Evolutionary conservation across 2,797 vertebrate genomes (phyloP).

Genomic region (Podarcis lilfordi): DNA sequence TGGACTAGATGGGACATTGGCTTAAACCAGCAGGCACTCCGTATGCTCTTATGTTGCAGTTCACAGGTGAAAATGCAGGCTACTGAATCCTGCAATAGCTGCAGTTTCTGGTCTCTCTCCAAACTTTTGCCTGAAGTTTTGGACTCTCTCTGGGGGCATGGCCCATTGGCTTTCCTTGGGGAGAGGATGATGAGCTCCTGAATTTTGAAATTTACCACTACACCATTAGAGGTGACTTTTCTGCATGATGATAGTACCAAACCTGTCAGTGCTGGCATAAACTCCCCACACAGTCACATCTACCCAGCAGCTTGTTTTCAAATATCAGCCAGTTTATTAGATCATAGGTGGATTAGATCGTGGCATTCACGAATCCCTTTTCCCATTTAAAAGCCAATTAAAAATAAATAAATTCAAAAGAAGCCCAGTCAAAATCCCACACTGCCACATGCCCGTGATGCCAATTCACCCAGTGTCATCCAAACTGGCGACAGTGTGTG

Average conservation of each 20-base stretch:
- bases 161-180: no score
- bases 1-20: no score
- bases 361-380: constrained; percentile 2
- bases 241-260: background rate
- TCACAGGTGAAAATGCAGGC: background rate
- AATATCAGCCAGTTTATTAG: constrained; percentile 6
- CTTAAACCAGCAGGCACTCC: no score
- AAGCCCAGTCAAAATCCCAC: background rate
- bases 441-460: accelerated
- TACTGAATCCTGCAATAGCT: no score
- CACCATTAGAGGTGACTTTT: background rate
- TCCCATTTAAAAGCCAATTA: background rate
- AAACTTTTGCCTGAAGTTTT: no score
- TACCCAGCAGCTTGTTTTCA: constrained; percentile 30
- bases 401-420: background rate
- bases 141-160: no score
- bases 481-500: background rate
- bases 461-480: background rate
- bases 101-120: no score
- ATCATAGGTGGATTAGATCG: background rate
- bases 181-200: no score
- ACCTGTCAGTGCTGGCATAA: background rate
- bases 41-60: background rate
- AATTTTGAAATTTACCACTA: background rate
- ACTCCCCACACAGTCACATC: background rate